Percentiles rank a stretch among this genome's conserved stretches.
phyloP scores from a whole-genome alignment of 1,140 invertebrate species.

The Camponotus floridanus region DNA sequence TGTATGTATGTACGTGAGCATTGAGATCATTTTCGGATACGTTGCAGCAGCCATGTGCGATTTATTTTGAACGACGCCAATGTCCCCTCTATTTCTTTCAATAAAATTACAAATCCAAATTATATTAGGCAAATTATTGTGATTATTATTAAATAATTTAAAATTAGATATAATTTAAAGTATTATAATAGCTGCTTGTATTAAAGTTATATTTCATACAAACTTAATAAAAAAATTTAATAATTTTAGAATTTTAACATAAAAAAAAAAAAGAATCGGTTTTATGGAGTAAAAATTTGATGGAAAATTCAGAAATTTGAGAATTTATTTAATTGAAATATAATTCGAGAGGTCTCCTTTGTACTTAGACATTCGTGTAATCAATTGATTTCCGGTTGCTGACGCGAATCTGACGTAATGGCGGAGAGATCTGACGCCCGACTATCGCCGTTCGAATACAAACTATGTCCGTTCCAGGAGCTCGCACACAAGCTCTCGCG shows the following conservation, averaged over 20 bases:
- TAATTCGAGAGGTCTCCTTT: background rate
- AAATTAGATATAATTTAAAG: background rate
- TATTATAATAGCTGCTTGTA: background rate
- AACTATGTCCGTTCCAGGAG: constrained; percentile 87
- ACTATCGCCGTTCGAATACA: constrained; percentile 61
- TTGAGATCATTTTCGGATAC: constrained; percentile 45
- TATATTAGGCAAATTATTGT: background rate
- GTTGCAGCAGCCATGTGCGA: constrained; percentile 52
- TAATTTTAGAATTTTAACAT: background rate
- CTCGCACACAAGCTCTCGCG: constrained; percentile 93
- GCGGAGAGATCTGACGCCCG: background rate
- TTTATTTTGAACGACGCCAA: background rate
- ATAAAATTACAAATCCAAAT: background rate
- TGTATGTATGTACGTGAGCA: constrained; percentile 7
- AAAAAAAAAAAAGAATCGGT: too few relatives aligned
- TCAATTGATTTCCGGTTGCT: background rate
- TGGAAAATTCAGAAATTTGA: background rate
- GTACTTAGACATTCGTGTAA: background rate
- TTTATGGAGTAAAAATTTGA: background rate
- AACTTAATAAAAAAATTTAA: background rate
- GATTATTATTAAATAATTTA: background rate
- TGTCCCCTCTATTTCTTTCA: too few relatives aligned
- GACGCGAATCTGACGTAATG: constrained; percentile 38
- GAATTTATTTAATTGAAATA: background rate
- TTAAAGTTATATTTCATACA: background rate